Evolutionary conservation across 2,113 vertebrate genomes (phyloP).

Genomic region (Cinclus cinclus): DNA sequence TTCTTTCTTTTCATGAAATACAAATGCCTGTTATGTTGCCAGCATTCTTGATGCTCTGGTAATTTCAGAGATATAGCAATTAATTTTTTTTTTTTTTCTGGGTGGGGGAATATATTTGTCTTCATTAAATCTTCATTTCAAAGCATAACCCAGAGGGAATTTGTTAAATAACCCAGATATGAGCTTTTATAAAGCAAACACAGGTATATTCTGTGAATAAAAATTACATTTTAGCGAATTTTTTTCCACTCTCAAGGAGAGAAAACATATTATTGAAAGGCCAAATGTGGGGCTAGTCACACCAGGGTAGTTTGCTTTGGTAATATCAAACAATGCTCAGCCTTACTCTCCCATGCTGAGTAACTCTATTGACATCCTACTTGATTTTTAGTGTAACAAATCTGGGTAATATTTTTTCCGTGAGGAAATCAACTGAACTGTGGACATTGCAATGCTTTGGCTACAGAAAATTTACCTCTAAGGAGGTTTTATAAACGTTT

Average conservation of each 20-base stretch:
- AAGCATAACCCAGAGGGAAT: neutral
- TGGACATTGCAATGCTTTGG: neutral
- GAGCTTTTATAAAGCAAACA: neutral
- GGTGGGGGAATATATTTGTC: constrained; percentile 24
- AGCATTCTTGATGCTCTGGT: neutral
- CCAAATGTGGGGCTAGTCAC: neutral
- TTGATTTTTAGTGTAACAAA: neutral
- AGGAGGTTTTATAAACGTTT: neutral
- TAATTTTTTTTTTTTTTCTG: constrained; percentile 19
- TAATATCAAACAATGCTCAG: neutral
- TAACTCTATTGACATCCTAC: neutral
- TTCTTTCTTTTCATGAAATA: neutral
- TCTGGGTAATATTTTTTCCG: neutral
- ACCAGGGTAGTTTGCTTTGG: neutral
- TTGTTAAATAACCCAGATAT: constrained; percentile 41
- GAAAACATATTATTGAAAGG: neutral
- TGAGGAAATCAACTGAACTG: neutral
- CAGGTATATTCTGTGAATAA: constrained; percentile 2
- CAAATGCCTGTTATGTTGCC: neutral
- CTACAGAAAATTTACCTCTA: neutral
- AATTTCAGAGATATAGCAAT: neutral
- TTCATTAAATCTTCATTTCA: constrained; percentile 52
- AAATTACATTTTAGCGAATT: constrained; percentile 2
- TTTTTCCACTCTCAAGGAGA: neutral
- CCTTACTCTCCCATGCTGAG: neutral